Conservation (phyloP, 2,797 vertebrate genomes). For the Triplophysa yarkandensis region DNA sequence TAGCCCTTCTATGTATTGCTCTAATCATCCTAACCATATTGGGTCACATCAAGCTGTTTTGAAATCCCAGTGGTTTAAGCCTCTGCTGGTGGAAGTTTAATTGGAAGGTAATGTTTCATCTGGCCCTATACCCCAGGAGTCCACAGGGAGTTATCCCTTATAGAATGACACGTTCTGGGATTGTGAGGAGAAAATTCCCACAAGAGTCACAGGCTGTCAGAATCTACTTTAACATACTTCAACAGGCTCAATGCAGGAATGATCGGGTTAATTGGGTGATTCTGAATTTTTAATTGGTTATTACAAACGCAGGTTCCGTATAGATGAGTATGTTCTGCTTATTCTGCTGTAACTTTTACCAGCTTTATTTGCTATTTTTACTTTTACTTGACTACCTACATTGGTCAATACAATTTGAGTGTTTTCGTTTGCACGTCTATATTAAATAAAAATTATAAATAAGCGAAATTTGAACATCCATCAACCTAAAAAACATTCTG, state of each 20-base stretch:
- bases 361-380: no score
- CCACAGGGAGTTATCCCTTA: slow-evolving; percentile 38
- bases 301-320: background rate
- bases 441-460: no score
- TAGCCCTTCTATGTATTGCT: slow-evolving; percentile 32
- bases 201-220: slow-evolving; percentile 32
- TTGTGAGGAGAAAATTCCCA: slow-evolving; percentile 36
- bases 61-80: slow-evolving; percentile 27
- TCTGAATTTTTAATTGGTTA: slow-evolving; percentile 7
- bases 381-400: no score
- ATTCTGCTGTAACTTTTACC: background rate
- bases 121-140: slow-evolving; percentile 29
- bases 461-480: no score
- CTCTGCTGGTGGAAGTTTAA: slow-evolving; percentile 32
- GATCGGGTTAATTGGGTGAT: slow-evolving; percentile 21
- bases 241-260: slow-evolving; percentile 8
- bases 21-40: slow-evolving; percentile 42
- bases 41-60: slow-evolving; percentile 25
- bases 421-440: no score
- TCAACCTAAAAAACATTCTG: no score
- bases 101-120: slow-evolving; percentile 41
- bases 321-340: background rate
- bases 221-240: slow-evolving; percentile 23
- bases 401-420: no score
- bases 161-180: slow-evolving; percentile 29